These are phyloP conservation scores for Amphipyra berbera DNA, from an alignment of 2,888 invertebrate species.

Conservation along the genomic window DNA sequence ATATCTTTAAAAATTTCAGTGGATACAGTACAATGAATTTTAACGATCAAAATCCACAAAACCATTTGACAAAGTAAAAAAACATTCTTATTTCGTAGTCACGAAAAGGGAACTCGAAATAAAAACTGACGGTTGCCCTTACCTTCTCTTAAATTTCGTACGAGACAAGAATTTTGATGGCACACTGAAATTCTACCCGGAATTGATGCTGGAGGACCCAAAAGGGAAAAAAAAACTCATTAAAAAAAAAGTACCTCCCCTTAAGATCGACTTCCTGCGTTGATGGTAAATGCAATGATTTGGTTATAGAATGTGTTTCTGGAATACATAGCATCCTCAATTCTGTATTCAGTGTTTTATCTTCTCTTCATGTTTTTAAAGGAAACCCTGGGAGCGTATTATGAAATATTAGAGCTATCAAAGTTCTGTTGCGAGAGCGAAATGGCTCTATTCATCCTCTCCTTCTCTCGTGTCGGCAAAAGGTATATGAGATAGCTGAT, in stretches of 20 bases:
- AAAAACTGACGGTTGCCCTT: conserved; percentile 54
- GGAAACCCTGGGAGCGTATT: too few relatives aligned
- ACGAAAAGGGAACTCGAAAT: conserved; percentile 43
- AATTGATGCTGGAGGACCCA: conserved; percentile 32
- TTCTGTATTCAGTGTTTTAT: neutral
- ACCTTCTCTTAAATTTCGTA: conserved; percentile 64
- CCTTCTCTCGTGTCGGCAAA: too few relatives aligned
- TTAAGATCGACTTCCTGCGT: conserved; percentile 33
- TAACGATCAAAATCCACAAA: neutral
- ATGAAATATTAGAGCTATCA: too few relatives aligned
- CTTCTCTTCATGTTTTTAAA: too few relatives aligned
- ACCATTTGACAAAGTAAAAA: neutral
- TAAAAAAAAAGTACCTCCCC: conserved; percentile 54
- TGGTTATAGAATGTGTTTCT: conserved; percentile 12
- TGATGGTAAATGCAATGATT: conserved; percentile 48
- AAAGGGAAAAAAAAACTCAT: conserved; percentile 60
- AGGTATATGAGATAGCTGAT: too few relatives aligned
- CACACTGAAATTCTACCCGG: conserved; percentile 40
- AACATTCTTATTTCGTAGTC: conserved; percentile 27
- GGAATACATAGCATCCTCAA: neutral
- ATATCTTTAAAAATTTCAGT: too few relatives aligned
- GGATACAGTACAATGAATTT: too few relatives aligned
- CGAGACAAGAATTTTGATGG: conserved; percentile 70
- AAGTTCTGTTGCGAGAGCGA: too few relatives aligned
- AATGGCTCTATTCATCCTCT: too few relatives aligned